Evolutionary conservation across 2,113 vertebrate genomes (phyloP).

Genomic region (Dasypus novemcinctus): DNA sequence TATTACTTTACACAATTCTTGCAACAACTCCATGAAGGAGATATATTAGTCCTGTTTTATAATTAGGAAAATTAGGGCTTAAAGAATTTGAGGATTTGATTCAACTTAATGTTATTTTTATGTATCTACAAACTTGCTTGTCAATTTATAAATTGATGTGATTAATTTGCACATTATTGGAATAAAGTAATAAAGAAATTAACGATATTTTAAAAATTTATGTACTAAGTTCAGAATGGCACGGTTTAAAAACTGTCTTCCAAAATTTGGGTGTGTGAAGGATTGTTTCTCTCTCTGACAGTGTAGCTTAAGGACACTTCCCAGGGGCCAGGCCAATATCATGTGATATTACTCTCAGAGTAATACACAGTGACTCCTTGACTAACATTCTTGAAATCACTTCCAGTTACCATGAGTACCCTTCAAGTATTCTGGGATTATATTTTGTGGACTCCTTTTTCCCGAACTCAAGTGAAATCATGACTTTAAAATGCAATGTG

Average conservation of each 20-base stretch:
- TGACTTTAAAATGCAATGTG: not conserved
- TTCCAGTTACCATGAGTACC: not conserved
- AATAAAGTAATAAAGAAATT: slow-evolving; percentile 22
- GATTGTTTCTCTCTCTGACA: not conserved
- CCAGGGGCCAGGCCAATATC: not conserved
- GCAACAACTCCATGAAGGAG: not conserved
- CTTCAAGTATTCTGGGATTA: not conserved
- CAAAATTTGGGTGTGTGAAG: not conserved
- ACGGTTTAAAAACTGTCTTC: not conserved
- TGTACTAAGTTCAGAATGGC: not conserved
- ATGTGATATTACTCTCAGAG: not conserved
- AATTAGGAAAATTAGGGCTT: not conserved
- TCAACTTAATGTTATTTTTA: slow-evolving; percentile 31
- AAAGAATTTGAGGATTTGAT: not conserved
- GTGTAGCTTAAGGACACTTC: not conserved
- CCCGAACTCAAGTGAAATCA: slow-evolving; percentile 33
- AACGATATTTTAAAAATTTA: not conserved
- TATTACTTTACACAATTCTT: not conserved
- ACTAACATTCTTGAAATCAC: not conserved
- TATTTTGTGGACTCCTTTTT: not conserved
- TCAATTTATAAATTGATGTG: slow-evolving; percentile 39
- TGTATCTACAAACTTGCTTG: not conserved
- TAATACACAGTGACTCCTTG: not conserved
- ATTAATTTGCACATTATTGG: not conserved
- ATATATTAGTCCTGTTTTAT: not conserved